Evolutionary conservation across 2,888 invertebrate species (phyloP), one percentile per base, ranked within the genome.

Genomic region (Homarus gammarus): DNA sequence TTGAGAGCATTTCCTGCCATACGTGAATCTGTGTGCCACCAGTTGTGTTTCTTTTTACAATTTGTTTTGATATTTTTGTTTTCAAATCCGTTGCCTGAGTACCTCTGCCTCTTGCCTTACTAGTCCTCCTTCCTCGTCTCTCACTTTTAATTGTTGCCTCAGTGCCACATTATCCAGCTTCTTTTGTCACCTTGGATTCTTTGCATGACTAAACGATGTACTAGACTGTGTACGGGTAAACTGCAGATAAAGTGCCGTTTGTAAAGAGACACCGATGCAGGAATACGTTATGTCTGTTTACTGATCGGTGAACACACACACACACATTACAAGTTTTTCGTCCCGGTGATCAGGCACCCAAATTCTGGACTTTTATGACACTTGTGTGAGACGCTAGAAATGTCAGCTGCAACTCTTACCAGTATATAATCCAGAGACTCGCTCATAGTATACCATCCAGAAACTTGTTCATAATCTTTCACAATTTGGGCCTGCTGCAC

Each of bases 1-100:
- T 61, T 77, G 84, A 89, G 78, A 89, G 88, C 88, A 89, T 89
- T 89, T 89, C 88, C 88, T 89, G 88, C 88, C 84, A 77, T 68
- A 70, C 49, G 31, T 84, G 70, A 87, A 64, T 77, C 61, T 87
- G 87, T 87, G 73, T 87, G 87, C 73, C 81, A 84, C 33, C 75
- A 75, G 27, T 75, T 84, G n/a, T 51, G 18, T 72, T 64, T 56
- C 33, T 78, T 49, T 82, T 49, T 68, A 68, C 70, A 12, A 64
- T 82, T 82, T 82, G n/a, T 15, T 51, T 78, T 33, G 22, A 27
- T n/a, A n/a, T 56, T 27, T 36, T 81, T 56, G 51, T 56, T 61
- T n/a, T n/a, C 44, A 40, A 61, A 27, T 18, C 12, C 40, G 68
- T 86, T 78, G 85, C 70, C 36, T 61, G 84, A 70, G 33, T 31